Base-by-base conservation (phyloP, 1,140 invertebrate genomes). In the Teleogryllus occipitalis region DNA sequence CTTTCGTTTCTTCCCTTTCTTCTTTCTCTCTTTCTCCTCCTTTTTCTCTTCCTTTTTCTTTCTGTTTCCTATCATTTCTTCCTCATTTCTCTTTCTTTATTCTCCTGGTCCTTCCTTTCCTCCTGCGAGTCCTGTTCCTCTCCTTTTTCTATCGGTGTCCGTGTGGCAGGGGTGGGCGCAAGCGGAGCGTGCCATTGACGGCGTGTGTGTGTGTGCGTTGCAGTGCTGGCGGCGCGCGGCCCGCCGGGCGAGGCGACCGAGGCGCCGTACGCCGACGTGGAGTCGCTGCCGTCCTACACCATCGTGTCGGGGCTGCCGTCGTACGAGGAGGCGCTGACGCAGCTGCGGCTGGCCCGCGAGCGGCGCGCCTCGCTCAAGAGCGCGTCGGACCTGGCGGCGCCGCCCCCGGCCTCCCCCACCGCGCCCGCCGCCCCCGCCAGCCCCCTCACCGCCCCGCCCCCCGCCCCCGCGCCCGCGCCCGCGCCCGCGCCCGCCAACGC, bases 281-380 rank as follows among this genome's bases (percentile, higher is more conserved):
- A 90, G 79, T 89, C 89, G 0, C 82, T 91, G 76, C 90, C 90
- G 5, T 90, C 88, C 76, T 91, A 91, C 83, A 90, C 90, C 0
- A 87, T 91, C 74, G 90, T 90, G 14, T 91, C 90, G 8, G 90
- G 90, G 8, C 82, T 91, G 74, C 90, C 90, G 8, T 89, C 86
- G 14, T 91, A 91, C 82, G 90, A 90, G 47, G 90, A 91, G 82
- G 90, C 90, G 6, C 83, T 91, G 10, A 87, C 90, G 81, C 89
- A 90, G 82, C 85, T 89, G 75, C 84, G 85, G 79, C 83, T 83
- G 81, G 82, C 85, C 48, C 39, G 78, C 48, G 76, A 82, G 78
- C 22, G 75, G 65, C 78, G 47, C 73, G 54, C 2, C 2, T 65
- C 54, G 10, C 54, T 65, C 54, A 65, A 65, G 54, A 65, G 54